phyloP scores from a whole-genome alignment of 37 sponge, comb jelly and placozoan species.

The Beroe ovata region DNA sequence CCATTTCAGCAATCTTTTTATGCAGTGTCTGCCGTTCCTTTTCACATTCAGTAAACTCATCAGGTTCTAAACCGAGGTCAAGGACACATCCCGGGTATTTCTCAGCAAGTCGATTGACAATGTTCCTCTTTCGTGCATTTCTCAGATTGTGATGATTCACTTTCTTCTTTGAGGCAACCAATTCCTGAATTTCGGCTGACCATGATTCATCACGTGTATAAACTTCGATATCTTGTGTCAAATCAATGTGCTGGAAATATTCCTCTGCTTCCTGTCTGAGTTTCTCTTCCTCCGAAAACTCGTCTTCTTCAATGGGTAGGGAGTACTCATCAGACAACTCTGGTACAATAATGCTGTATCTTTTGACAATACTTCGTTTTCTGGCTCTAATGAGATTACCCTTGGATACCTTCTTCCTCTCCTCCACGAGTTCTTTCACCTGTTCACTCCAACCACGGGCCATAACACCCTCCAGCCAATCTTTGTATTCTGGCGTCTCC shows the following conservation, averaged over 20 bases:
- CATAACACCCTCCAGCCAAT: constrained; percentile 49
- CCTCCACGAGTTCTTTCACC: constrained; percentile 43
- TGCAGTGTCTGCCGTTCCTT: background rate
- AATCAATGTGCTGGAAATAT: background rate
- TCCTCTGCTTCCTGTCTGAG: constrained; percentile 41
- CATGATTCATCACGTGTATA: background rate
- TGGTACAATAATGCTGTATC: constrained; percentile 49
- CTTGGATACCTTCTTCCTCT: constrained; percentile 62
- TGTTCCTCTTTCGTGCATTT: constrained; percentile 39
- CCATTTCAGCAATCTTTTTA: background rate
- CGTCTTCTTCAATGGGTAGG: constrained; percentile 20
- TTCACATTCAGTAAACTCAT: constrained; percentile 34
- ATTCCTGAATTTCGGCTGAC: constrained; percentile 46
- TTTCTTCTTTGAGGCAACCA: constrained; percentile 11
- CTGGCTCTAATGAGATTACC: constrained; percentile 43
- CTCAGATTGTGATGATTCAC: constrained; percentile 54
- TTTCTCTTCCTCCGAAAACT: constrained; percentile 50
- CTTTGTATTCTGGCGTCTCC: constrained; percentile 10
- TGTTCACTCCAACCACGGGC: constrained; percentile 29
- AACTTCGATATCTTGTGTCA: background rate
- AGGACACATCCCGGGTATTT: constrained; percentile 22
- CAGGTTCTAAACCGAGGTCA: constrained; percentile 25
- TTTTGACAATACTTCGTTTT: constrained; percentile 60
- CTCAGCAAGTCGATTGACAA: background rate
- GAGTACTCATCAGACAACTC: constrained; percentile 1